Evolutionary conservation across 2,113 vertebrate species (phyloP).

Genomic region (Todiramphus chloris): DNA sequence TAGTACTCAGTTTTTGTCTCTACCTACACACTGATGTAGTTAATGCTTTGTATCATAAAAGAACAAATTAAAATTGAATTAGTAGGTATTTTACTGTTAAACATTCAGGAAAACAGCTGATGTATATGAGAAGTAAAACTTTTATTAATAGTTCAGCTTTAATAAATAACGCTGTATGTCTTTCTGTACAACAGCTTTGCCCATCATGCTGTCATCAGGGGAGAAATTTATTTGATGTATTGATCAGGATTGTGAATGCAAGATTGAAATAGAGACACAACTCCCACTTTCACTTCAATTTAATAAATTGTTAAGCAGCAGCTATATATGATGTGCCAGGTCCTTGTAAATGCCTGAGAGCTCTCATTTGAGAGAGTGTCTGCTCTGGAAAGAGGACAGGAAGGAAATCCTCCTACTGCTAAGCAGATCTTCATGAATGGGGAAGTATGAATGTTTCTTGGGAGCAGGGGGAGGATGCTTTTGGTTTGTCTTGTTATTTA

Average conservation of each 20-base stretch:
- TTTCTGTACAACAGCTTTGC: not conserved
- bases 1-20: not conserved
- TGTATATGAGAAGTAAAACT: not conserved
- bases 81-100: not conserved
- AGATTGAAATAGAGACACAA: not conserved
- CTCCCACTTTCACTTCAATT: not conserved
- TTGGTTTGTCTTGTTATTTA: not conserved
- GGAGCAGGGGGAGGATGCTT: not conserved
- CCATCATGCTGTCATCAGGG: fast-evolving
- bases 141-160: not conserved
- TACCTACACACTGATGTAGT: not conserved
- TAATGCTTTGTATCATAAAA: not conserved
- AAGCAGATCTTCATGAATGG: not conserved
- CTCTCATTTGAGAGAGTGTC: not conserved
- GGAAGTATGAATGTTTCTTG: not conserved
- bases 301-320: not conserved
- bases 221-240: not conserved
- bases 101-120: not conserved
- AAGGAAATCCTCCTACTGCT: not conserved
- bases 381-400: not conserved
- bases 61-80: not conserved
- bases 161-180: not conserved
- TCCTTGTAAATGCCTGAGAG: not conserved
- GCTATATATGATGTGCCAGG: not conserved
- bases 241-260: not conserved